These are phyloP conservation scores for Nephila pilipes DNA, from an alignment of 1,140 invertebrate species.

Conservation along the genomic window DNA sequence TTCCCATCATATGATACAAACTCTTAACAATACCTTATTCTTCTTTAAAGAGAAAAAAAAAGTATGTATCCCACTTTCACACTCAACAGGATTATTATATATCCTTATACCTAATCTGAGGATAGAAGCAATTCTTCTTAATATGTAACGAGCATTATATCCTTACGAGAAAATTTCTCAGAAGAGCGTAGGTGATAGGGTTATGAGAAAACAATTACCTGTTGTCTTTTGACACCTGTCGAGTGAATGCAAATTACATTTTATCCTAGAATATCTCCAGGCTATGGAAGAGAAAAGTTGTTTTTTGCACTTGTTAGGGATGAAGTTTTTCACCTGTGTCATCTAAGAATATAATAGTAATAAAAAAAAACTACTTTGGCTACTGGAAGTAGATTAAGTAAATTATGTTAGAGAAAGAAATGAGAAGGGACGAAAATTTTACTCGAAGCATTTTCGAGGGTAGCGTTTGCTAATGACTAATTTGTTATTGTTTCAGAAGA, in stretches of 20 bases:
- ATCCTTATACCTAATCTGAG: neutral
- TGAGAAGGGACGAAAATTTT: neutral
- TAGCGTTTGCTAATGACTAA: neutral
- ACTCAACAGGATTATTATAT: neutral
- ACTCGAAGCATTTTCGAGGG: neutral
- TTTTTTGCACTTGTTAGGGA: neutral
- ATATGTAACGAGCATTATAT: neutral
- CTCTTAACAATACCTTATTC: neutral
- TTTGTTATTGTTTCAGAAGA: conserved; percentile 8
- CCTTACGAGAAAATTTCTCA: neutral
- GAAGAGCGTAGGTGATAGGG: neutral
- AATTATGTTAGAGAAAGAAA: neutral
- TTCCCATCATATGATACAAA: neutral
- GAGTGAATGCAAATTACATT: neutral
- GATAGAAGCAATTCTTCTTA: neutral
- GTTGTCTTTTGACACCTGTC: conserved; percentile 28
- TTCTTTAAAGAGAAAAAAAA: neutral
- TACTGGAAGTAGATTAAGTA: neutral
- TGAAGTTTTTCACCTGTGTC: neutral
- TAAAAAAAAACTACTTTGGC: neutral
- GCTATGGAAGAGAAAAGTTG: neutral
- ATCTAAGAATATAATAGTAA: neutral
- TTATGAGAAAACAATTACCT: conserved; percentile 19
- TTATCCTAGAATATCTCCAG: neutral
- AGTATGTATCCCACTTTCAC: neutral